Evolutionary conservation across 2,888 invertebrate species (phyloP).

Genomic region (Rhopalosiphum nymphaeae): DNA sequence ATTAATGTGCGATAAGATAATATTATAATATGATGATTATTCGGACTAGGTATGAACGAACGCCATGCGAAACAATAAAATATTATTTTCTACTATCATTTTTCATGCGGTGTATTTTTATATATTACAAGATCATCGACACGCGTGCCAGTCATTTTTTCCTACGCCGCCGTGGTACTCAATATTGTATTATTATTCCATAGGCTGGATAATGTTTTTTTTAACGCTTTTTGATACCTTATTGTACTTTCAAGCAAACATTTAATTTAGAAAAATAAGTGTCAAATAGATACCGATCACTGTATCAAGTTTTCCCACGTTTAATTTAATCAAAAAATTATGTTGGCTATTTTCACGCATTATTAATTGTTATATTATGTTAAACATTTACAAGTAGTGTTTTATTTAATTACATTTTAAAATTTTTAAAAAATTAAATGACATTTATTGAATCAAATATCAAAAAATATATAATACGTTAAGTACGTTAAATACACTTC

Average conservation of each 20-base stretch:
- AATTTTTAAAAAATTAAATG: too few species aligned
- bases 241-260: too few species aligned
- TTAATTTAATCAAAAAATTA: neutral
- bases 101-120: neutral
- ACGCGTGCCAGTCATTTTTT: neutral
- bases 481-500: neutral
- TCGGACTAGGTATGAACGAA: neutral
- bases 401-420: too few species aligned
- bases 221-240: neutral
- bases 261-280: neutral
- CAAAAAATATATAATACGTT: neutral
- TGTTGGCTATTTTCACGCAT: neutral
- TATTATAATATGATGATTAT: neutral
- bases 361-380: neutral
- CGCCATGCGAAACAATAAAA: neutral
- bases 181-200: neutral
- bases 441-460: neutral
- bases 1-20: neutral
- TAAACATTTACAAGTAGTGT: too few species aligned
- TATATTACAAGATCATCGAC: neutral
- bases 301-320: neutral
- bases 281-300: neutral
- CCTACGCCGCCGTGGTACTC: neutral
- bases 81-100: neutral
- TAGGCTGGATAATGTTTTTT: neutral